Evolutionary conservation across 2,888 invertebrate species (phyloP), one percentile per base, ranked within the genome.

Genomic region (Drosophila seclusa): DNA sequence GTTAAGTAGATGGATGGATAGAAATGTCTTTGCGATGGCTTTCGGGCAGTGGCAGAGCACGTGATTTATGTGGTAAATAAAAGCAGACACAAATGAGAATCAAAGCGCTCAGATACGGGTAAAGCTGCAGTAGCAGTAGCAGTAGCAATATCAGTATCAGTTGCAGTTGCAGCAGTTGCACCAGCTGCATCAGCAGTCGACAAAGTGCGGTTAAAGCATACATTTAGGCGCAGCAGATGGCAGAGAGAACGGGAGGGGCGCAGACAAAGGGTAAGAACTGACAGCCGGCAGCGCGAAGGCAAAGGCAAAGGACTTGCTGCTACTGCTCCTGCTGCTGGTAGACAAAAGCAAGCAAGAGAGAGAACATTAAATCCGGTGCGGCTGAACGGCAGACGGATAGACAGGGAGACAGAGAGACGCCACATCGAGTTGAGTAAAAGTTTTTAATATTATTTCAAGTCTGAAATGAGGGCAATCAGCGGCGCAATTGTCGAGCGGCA

Each of bases 401-500:
- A 18, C 34, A 34, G 59, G 32, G 42, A 61, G 52, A 49, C 55
- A 59, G 36, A 63, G 50, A 65, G 70, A 71, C 65, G 61, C 73
- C 57, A 58, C 76, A 73, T 54, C 54, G 64, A 74, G 69, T 73
- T 70, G 76, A 87, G 87, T 81, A 89, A 89, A 90, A 90, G 75
- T 90, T 90, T 90, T 90, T 89, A 89, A 90, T 90, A 90, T 90
- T 90, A 90, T 90, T 90, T 87, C 85, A 87, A 89, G 87, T 82
- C 87, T 87, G 82, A 89, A 90, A 90, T 90, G 90, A 90, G 90
- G 90, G 90, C 91, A 90, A 90, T 90, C 90, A 90, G 83, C 87
- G 87, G 89, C 78, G 83, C 83, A 87, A 90, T 90, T 90, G 90
- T 89, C 88, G 83, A 88, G 79, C 84, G 74, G 79, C 87, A 80